Percentiles rank a stretch among this genome's conserved stretches.
Evolutionary conservation across 2,797 vertebrate genomes (phyloP).

Genomic region (Babyrousa celebensis): DNA sequence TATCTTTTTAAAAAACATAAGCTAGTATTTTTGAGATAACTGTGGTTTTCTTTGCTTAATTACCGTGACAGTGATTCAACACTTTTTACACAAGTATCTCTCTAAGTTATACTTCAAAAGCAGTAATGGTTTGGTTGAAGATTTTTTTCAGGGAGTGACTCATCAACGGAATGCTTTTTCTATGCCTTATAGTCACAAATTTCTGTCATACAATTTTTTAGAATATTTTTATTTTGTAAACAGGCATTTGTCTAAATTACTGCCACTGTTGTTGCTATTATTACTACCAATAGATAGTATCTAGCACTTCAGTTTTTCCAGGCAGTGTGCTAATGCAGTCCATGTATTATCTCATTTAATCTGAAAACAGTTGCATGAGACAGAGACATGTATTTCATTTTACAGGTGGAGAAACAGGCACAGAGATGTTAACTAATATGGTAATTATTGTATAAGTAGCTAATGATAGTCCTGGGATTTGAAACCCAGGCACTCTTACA

Average conservation of each 20-base stretch:
- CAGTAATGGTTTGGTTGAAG: background rate
- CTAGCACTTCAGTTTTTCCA: conserved; percentile 30
- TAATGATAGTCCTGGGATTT: background rate
- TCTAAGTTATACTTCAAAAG: conserved; percentile 24
- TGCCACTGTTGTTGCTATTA: background rate
- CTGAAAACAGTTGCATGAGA: background rate
- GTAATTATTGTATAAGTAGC: background rate
- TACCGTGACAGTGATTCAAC: background rate
- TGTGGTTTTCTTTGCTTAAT: background rate
- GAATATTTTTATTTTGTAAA: conserved; percentile 39
- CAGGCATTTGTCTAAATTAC: conserved; percentile 22
- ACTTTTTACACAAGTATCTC: background rate
- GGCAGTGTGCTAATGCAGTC: background rate
- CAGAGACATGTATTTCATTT: background rate
- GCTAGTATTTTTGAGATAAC: background rate
- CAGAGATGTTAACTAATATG: background rate
- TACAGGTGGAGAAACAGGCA: conserved; percentile 25
- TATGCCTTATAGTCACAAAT: background rate
- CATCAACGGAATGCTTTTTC: background rate
- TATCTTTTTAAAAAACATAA: background rate
- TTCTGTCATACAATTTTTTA: conserved; percentile 26
- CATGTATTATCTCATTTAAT: conserved; percentile 7
- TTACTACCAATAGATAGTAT: conserved; percentile 3
- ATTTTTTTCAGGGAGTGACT: background rate
- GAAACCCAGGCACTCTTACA: background rate